Conservation (phyloP, 2,113 vertebrate species). For the Eurystomus gularis region DNA sequence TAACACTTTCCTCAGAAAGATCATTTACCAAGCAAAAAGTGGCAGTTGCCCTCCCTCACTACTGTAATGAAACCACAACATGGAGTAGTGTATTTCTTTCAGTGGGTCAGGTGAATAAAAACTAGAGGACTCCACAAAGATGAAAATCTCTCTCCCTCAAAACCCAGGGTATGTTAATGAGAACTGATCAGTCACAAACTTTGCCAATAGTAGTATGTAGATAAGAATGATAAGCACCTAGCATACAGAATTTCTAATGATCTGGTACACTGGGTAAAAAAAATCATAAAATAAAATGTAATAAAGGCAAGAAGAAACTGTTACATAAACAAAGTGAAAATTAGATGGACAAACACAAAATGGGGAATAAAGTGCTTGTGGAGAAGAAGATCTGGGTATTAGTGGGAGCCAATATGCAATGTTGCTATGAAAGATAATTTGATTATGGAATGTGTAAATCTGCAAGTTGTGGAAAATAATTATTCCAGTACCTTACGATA, state of each 20-base stretch:
- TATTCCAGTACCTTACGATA: background rate
- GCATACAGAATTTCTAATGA: background rate
- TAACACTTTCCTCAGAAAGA: background rate
- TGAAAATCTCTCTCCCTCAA: background rate
- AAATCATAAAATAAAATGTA: background rate
- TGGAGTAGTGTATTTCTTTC: background rate
- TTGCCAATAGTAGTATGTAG: background rate
- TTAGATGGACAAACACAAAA: background rate
- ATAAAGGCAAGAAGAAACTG: background rate
- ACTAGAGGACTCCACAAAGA: background rate
- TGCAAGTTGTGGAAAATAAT: background rate
- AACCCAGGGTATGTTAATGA: background rate
- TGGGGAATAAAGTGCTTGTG: background rate
- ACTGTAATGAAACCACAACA: background rate
- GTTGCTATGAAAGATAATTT: background rate
- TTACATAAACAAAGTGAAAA: background rate
- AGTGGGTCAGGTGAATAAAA: background rate
- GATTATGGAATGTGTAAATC: background rate
- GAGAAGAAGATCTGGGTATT: background rate
- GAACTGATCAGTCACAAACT: background rate
- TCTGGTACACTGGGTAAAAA: background rate
- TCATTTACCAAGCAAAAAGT: background rate
- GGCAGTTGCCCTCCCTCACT: background rate
- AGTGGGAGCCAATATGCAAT: background rate
- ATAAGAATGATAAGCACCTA: background rate